A percentile compares a stretch with the other conserved stretches of the same genome.
Evolutionary conservation across 2,797 vertebrate species (phyloP).

Genomic region (Enteromius unitaeniatus): DNA sequence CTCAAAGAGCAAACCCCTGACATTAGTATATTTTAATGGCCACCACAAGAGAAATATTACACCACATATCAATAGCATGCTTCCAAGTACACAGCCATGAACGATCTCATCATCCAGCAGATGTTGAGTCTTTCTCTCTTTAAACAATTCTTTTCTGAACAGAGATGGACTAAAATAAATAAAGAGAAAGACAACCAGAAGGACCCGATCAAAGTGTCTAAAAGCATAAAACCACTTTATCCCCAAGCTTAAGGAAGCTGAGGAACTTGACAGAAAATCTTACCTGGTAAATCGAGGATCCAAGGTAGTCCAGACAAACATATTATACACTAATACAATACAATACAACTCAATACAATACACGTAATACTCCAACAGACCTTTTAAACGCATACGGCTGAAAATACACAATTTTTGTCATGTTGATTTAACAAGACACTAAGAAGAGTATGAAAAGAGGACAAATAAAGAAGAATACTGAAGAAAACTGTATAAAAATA

Average conservation of each 20-base stretch:
- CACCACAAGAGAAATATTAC: conserved; percentile 3
- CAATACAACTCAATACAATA: not conserved
- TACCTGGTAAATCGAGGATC: conserved; percentile 73
- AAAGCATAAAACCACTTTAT: conserved; percentile 4
- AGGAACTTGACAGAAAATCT: conserved; percentile 62
- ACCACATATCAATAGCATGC: not conserved
- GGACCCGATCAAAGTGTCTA: conserved; percentile 15
- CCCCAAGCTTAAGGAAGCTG: conserved; percentile 43
- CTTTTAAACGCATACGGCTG: not conserved
- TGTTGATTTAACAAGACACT: not conserved
- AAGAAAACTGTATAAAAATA: too few relatives aligned
- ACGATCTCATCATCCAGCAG: conserved; percentile 66
- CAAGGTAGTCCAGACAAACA: conserved; percentile 52
- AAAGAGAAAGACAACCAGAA: conserved; percentile 34
- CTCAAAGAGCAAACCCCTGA: not conserved
- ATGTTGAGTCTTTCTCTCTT: conserved; percentile 72
- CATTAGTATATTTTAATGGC: conserved; percentile 5
- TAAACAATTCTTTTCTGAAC: conserved; percentile 39
- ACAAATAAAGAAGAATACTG: not conserved
- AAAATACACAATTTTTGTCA: conserved; percentile 7
- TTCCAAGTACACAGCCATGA: conserved; percentile 33
- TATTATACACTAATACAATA: not conserved
- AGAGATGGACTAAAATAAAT: conserved; percentile 33
- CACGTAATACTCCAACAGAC: not conserved
- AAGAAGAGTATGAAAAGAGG: not conserved